Percentiles rank a stretch among this genome's conserved stretches.
These are phyloP conservation scores for Stenodera caucasica DNA, from an alignment of 2,888 invertebrate species.

Conservation along the genomic window DNA sequence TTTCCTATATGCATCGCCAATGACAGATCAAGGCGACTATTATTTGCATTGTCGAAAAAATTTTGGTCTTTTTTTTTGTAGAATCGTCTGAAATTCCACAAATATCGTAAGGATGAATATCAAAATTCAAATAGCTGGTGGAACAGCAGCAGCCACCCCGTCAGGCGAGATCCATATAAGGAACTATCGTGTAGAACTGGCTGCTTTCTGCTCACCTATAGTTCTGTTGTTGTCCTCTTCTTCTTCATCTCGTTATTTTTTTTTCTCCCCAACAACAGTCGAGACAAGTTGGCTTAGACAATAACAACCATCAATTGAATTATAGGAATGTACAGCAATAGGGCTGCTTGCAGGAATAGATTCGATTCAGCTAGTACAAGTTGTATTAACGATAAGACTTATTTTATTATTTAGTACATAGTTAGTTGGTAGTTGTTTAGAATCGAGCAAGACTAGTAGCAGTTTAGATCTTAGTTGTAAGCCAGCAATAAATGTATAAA, in stretches of 20 bases:
- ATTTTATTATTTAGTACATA: too few species aligned
- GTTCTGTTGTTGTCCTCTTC: not conserved
- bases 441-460: slow-evolving; percentile 26
- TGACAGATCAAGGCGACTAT: slow-evolving; percentile 21
- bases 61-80: slow-evolving; percentile 9
- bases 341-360: not conserved
- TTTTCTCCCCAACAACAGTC: slow-evolving; percentile 2
- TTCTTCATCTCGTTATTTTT: slow-evolving; percentile 6
- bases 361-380: too few species aligned
- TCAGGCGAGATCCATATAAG: slow-evolving; percentile 39
- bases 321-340: not conserved
- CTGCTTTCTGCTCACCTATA: slow-evolving; percentile 19
- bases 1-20: slow-evolving; percentile 1
- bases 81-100: slow-evolving; percentile 15
- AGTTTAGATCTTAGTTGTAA: slow-evolving; percentile 3
- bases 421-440: too few species aligned
- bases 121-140: slow-evolving; percentile 39
- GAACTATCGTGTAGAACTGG: slow-evolving; percentile 33
- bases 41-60: slow-evolving; percentile 1
- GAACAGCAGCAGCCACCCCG: slow-evolving; percentile 36
- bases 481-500: slow-evolving; percentile 27
- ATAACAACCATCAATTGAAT: not conserved
- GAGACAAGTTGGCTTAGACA: too few species aligned
- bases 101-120: slow-evolving; percentile 33
- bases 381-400: too few species aligned